These are phyloP conservation scores for Oryzias woworae DNA, from an alignment of 2,113 vertebrate genomes.

Conservation along the genomic window DNA sequence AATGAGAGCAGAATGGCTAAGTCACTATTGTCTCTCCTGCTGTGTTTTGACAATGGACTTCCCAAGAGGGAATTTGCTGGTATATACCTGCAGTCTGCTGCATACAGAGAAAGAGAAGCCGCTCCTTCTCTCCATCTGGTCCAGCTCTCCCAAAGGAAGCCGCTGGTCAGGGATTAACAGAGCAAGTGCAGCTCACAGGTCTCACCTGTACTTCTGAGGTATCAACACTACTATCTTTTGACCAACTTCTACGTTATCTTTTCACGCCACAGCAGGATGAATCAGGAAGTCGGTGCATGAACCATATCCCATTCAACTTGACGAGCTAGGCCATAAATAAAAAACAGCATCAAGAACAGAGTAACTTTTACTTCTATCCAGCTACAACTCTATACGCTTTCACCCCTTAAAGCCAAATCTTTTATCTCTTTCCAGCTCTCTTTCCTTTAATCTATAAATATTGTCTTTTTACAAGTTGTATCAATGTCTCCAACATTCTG, in stretches of 20 bases:
- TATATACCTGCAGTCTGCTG: constrained; percentile 44
- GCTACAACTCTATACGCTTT: constrained; percentile 61
- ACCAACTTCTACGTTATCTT: constrained; percentile 12
- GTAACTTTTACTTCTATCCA: constrained; percentile 64
- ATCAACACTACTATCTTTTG: constrained; percentile 22
- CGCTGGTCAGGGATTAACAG: constrained; percentile 53
- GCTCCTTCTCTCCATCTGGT: constrained; percentile 62
- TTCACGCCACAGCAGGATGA: constrained; percentile 40
- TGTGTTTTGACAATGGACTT: constrained; percentile 64
- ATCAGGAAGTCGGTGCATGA: constrained; percentile 29
- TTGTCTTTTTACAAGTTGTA: constrained; percentile 36
- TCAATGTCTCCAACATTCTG: constrained; percentile 19
- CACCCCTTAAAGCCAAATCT: constrained; percentile 54
- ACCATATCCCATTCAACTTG: constrained; percentile 51
- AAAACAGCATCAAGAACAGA: constrained; percentile 65
- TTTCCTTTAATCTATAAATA: constrained; percentile 13
- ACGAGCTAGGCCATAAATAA: constrained; percentile 67
- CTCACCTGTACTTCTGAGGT: constrained; percentile 60
- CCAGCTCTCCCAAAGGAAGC: constrained; percentile 57
- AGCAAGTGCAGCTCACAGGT: constrained; percentile 53
- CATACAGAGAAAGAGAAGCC: constrained; percentile 25
- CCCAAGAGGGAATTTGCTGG: constrained; percentile 31
- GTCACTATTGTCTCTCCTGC: constrained; percentile 49
- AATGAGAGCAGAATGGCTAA: constrained; percentile 57
- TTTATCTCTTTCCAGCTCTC: constrained; percentile 46